A percentile compares a stretch with the other conserved stretches of the same genome.
phyloP scores from a whole-genome alignment of 2,888 invertebrate genomes.

The Drosophila parthenogenetica region DNA sequence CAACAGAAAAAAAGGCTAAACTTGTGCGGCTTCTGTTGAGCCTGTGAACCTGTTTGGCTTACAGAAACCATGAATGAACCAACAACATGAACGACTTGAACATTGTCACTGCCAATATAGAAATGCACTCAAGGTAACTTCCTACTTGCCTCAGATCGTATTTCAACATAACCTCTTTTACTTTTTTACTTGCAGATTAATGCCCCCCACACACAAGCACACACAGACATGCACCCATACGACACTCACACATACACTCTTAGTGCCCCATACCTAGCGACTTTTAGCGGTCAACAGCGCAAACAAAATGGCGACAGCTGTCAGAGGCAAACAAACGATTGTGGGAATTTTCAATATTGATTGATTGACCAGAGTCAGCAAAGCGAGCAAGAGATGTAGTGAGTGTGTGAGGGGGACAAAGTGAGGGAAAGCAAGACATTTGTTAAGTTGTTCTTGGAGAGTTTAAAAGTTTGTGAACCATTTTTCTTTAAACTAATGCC shows the following conservation, averaged over 20 bases:
- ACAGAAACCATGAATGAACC: constrained; percentile 78
- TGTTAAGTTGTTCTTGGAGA: not conserved
- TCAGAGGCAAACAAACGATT: constrained; percentile 18
- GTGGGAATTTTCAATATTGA: constrained; percentile 68
- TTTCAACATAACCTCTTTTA: constrained; percentile 75
- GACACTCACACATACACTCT: not conserved
- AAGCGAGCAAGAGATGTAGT: not conserved
- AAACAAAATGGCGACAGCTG: constrained; percentile 68
- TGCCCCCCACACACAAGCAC: constrained; percentile 38
- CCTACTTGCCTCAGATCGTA: constrained; percentile 73
- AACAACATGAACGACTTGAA: constrained; percentile 47
- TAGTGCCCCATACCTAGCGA: constrained; percentile 14
- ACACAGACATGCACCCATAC: constrained; percentile 9
- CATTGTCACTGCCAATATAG: constrained; percentile 77
- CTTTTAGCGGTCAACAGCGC: constrained; percentile 69
- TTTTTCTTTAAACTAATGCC: too few species aligned
- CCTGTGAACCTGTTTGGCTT: constrained; percentile 76
- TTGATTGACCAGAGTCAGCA: constrained; percentile 59
- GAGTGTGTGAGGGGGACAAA: not conserved
- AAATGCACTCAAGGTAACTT: constrained; percentile 84
- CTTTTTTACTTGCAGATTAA: constrained; percentile 64
- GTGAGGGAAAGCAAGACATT: not conserved
- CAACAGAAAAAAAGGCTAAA: constrained; percentile 35
- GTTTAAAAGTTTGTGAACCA: too few species aligned
- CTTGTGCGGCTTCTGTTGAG: constrained; percentile 78